Evolutionary conservation across 2,888 invertebrate species (phyloP), one percentile per base, ranked within the genome.

Genomic region (Balanococcus diminutus): DNA sequence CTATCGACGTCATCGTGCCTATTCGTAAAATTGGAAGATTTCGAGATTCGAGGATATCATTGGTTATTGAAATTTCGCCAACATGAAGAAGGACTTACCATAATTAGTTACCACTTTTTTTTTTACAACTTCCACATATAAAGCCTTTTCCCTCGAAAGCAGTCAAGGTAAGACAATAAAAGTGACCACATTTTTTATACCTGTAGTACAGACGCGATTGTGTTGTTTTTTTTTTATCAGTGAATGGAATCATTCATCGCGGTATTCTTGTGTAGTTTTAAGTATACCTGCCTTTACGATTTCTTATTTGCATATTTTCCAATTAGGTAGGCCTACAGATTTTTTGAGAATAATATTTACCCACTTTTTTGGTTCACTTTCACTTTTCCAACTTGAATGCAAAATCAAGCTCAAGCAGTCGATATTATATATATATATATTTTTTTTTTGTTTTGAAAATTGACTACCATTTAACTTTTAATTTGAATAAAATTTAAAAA

Each of bases 1-100:
- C 46, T 67, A 84, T 84, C 79, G 79, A 75, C 75, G 75, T 85
- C 85, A 79, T 85, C 82, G 82, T 82, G 82, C 56, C 82, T 82
- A 56, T 82, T 51, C 56, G 31, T 32, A n/a, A 51, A 32, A 82
- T 82, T 56, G 51, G 56, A 82, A 82, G 82, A 82, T 82, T 82
- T 82, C 51, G n/a, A 82, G 56, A 56, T 19, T 28, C 39, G 42
- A 82, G 56, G 75, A 79, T 32, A 56, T 19, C 1, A 82, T 82
- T 82, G 46, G 46, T 56, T 82, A 31, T 11, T 32, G 31, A 14
- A 56, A 31, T 31, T 56, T 31, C 56, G 56, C 36, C 36, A 79
- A 79, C 16, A 79, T 79, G 75, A 79, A 79, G 75, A 79, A 79
- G 75, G 75, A 32, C 36, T 36, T 79, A 79, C 75, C 75, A 79